Evolutionary conservation across 2,113 vertebrate species (phyloP).

Genomic region (Mesoclemmys tuberculata): DNA sequence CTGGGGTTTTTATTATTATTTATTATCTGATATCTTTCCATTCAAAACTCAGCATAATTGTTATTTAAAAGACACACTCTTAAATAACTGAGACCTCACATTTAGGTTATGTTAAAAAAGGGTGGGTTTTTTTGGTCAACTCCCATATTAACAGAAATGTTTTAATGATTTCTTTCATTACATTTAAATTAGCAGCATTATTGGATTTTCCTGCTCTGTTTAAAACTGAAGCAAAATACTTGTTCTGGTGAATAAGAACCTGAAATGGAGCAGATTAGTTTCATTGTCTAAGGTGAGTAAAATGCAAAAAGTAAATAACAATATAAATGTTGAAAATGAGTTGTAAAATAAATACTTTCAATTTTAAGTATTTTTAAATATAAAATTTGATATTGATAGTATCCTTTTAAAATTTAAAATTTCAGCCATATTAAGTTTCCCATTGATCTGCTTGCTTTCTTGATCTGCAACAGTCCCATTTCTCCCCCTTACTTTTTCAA

Average conservation of each 20-base stretch:
- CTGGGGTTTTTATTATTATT: neutral
- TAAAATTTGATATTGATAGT: neutral
- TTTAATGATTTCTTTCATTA: neutral
- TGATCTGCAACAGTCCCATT: neutral
- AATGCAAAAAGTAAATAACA: neutral
- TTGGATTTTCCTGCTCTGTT: neutral
- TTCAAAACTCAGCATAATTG: neutral
- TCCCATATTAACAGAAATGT: neutral
- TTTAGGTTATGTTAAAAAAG: no score
- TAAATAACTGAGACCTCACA: no score
- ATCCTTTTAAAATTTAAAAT: neutral
- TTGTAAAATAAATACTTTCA: no score
- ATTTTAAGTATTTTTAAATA: neutral
- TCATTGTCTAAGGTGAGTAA: neutral
- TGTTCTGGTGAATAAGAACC: neutral
- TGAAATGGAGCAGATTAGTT: neutral
- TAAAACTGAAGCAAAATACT: neutral
- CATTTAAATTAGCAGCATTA: neutral
- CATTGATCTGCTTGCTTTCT: neutral
- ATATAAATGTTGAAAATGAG: neutral
- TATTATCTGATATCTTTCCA: neutral
- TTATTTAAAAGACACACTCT: neutral
- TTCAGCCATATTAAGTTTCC: neutral
- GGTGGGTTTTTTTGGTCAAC: neutral
- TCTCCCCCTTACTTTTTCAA: neutral